These are phyloP conservation scores for Troides helena DNA, from an alignment of 2,888 invertebrate genomes.

Conservation along the genomic window DNA sequence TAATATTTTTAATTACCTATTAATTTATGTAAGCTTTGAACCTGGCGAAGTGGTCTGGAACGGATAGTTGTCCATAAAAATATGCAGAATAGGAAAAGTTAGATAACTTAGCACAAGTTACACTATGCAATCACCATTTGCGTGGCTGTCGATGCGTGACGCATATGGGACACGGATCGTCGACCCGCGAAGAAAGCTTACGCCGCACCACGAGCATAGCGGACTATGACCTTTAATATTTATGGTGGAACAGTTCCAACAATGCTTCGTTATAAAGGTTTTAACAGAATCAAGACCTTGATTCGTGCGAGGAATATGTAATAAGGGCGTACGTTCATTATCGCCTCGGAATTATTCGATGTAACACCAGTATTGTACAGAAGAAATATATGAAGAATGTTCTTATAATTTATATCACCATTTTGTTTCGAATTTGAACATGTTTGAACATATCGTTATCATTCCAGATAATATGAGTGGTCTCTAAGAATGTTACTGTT, in stretches of 20 bases:
- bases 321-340: constrained; percentile 27
- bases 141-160: constrained; percentile 59
- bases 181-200: constrained; percentile 44
- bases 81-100: background rate
- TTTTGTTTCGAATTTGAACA: background rate
- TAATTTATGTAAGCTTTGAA: too few species aligned
- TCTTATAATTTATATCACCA: background rate
- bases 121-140: constrained; percentile 50
- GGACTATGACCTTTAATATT: constrained; percentile 43
- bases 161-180: constrained; percentile 43
- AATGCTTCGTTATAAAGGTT: constrained; percentile 28
- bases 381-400: background rate
- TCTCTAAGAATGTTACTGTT: background rate
- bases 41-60: too few species aligned
- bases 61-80: too few species aligned
- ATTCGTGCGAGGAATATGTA: constrained; percentile 27
- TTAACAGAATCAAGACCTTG: constrained; percentile 28
- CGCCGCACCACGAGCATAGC: constrained; percentile 35
- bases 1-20: too few species aligned
- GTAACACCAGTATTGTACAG: background rate
- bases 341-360: constrained; percentile 1
- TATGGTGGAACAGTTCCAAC: constrained; percentile 34
- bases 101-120: constrained; percentile 34
- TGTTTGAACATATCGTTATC: background rate
- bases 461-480: background rate